Percentiles rank a stretch among this genome's conserved stretches.
These are phyloP conservation scores for Troides aeacus DNA, from an alignment of 2,888 invertebrate genomes.

Conservation along the genomic window DNA sequence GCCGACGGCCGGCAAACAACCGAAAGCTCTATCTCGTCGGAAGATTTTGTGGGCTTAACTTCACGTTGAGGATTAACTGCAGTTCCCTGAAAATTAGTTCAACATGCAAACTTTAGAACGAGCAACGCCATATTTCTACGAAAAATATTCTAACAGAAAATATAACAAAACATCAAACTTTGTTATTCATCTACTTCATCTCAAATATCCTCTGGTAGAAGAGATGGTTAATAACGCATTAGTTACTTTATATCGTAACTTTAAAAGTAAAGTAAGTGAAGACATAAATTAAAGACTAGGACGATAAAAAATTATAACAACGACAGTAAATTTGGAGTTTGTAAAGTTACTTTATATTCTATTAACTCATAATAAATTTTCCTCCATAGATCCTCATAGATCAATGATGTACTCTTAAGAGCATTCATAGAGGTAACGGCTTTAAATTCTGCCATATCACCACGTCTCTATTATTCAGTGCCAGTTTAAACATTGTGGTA, in stretches of 20 bases:
- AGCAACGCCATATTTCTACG: conserved; percentile 34
- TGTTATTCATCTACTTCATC: not conserved
- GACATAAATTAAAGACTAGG: too few species aligned
- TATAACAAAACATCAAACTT: conserved; percentile 8
- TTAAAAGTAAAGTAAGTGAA: too few species aligned
- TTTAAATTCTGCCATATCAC: conserved; percentile 53
- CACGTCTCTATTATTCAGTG: conserved; percentile 67
- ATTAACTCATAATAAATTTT: conserved; percentile 6
- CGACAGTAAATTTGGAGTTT: not conserved
- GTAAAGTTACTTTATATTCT: not conserved
- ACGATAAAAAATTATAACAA: not conserved
- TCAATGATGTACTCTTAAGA: conserved; percentile 9
- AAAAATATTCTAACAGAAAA: conserved; percentile 9
- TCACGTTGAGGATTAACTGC: conserved; percentile 55
- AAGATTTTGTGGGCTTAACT: conserved; percentile 59
- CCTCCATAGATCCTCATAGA: not conserved
- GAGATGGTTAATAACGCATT: too few species aligned
- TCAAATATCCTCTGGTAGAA: not conserved
- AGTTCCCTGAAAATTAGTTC: conserved; percentile 48
- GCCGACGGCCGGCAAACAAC: conserved; percentile 45
- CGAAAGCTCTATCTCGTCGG: conserved; percentile 53
- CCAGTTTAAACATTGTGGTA: conserved; percentile 52
- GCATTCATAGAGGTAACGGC: conserved; percentile 15
- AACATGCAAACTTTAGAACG: conserved; percentile 49
- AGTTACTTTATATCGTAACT: too few species aligned